phyloP scores from a whole-genome alignment of 2,113 vertebrate species.

The Mustela lutreola region DNA sequence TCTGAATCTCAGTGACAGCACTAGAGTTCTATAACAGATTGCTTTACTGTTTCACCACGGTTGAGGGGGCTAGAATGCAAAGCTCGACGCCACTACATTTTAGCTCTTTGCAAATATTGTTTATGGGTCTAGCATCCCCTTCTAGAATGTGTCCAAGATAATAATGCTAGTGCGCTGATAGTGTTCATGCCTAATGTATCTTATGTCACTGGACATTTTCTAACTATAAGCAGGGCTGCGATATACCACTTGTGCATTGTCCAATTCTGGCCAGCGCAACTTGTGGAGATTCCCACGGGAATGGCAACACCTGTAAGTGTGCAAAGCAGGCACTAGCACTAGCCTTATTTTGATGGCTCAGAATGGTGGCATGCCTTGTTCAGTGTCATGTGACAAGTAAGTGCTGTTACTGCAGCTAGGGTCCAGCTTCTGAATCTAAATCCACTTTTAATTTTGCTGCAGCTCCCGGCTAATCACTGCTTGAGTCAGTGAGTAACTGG shows the following conservation, averaged over 20 bases:
- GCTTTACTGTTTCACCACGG: background rate
- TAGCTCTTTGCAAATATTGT: background rate
- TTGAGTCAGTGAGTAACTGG: background rate
- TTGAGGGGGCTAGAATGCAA: background rate
- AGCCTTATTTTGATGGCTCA: slow-evolving; percentile 14
- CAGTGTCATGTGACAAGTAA: background rate
- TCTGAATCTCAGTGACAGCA: background rate
- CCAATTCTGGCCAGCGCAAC: background rate
- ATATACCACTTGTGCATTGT: background rate
- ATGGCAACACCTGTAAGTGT: background rate
- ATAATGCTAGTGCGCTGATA: background rate
- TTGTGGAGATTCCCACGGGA: background rate
- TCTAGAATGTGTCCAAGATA: slow-evolving; percentile 9
- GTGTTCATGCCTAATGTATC: background rate
- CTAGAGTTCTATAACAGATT: background rate
- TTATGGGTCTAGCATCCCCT: background rate
- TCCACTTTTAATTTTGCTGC: background rate
- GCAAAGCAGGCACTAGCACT: background rate
- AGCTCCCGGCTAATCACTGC: background rate
- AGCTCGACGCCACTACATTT: slow-evolving; percentile 25
- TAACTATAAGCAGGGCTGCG: background rate
- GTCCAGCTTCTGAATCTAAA: slow-evolving; percentile 42
- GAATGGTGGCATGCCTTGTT: background rate
- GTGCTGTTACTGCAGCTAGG: background rate
- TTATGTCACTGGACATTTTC: slow-evolving; percentile 15